phyloP scores from a whole-genome alignment of 2,113 vertebrate species.

The Hylia prasina region DNA sequence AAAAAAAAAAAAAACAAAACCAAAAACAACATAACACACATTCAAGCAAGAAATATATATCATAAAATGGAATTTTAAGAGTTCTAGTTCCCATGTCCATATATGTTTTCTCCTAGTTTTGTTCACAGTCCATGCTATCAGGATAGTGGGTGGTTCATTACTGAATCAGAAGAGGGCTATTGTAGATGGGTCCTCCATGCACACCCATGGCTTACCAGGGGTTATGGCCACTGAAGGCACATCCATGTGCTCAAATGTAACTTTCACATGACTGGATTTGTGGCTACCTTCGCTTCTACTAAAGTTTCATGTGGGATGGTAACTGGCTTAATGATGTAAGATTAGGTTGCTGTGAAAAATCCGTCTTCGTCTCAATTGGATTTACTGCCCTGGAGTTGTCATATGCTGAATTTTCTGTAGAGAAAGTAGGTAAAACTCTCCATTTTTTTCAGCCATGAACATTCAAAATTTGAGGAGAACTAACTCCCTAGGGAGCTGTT shows the following conservation, averaged over 20 bases:
- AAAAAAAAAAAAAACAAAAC: not conserved
- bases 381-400: not conserved
- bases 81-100: not conserved
- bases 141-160: not conserved
- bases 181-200: not conserved
- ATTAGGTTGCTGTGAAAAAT: not conserved
- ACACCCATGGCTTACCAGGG: not conserved
- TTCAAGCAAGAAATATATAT: not conserved
- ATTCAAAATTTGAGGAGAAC: not conserved
- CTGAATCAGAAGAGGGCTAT: not conserved
- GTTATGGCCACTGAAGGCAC: not conserved
- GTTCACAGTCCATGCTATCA: not conserved
- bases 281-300: not conserved
- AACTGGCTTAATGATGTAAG: not conserved
- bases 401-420: not conserved
- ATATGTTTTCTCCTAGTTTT: not conserved
- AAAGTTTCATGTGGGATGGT: not conserved
- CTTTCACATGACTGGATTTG: not conserved
- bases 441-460: not conserved
- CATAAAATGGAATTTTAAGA: not conserved
- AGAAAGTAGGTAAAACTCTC: not conserved
- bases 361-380: not conserved
- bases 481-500: not conserved
- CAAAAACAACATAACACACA: rapidly evolving
- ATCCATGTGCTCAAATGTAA: rapidly evolving